A percentile compares a stretch with the other conserved stretches of the same genome.
Conservation (phyloP, 2,888 invertebrate genomes). For the Archips xylosteana region DNA sequence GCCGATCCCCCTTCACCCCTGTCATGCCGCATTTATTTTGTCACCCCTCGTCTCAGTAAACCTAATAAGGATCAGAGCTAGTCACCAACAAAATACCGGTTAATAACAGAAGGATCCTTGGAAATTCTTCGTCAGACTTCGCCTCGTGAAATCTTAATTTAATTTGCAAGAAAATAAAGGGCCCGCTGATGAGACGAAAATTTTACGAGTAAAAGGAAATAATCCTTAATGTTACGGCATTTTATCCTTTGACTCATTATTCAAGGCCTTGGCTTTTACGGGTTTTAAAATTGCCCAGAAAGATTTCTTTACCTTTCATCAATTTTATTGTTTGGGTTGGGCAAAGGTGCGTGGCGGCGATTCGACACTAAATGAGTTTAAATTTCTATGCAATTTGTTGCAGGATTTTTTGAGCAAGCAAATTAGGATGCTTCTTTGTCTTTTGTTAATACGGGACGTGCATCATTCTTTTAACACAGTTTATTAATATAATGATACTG, state of each 20-base stretch:
- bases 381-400: background rate
- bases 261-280: conserved; percentile 30
- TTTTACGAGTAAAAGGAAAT: conserved; percentile 37
- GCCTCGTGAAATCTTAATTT: conserved; percentile 71
- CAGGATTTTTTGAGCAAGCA: background rate
- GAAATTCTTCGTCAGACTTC: conserved; percentile 49
- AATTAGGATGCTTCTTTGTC: background rate
- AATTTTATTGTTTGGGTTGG: conserved; percentile 10
- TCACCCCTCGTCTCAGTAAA: conserved; percentile 60
- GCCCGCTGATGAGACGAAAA: conserved; percentile 55
- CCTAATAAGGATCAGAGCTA: conserved; percentile 74
- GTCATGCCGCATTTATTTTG: conserved; percentile 68
- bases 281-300: conserved; percentile 20
- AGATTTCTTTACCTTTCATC: conserved; percentile 18
- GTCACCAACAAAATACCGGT: conserved; percentile 56
- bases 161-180: conserved; percentile 66
- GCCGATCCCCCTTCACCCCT: conserved; percentile 50
- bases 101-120: conserved; percentile 59
- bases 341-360: background rate
- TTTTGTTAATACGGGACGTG: no score
- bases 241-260: conserved; percentile 39
- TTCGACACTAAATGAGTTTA: background rate
- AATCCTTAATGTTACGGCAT: conserved; percentile 31
- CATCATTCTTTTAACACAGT: no score
- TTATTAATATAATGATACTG: no score